Conservation (phyloP, 2,888 invertebrate genomes). For the Dione juno region DNA sequence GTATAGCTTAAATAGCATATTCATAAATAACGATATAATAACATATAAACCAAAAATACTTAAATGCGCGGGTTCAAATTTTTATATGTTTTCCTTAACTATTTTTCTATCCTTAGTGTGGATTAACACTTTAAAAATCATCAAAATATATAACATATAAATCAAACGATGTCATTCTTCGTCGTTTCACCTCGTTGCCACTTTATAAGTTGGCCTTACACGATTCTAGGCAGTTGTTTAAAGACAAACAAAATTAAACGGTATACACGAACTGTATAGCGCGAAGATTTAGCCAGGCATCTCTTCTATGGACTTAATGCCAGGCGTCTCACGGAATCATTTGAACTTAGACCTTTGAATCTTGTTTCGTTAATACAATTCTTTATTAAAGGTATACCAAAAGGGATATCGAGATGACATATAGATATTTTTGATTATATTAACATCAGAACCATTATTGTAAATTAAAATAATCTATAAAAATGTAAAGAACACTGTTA, state of each 20-base stretch:
- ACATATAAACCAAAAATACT: neutral
- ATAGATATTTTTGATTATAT: too few species aligned
- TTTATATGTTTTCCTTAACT: too few species aligned
- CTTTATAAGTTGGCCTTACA: neutral
- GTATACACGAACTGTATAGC: constrained; percentile 6
- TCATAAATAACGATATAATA: neutral
- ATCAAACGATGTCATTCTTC: too few species aligned
- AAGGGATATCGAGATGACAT: neutral
- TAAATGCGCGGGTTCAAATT: too few species aligned
- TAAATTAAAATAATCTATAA: too few species aligned
- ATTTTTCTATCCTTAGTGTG: too few species aligned
- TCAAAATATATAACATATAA: neutral
- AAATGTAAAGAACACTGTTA: neutral
- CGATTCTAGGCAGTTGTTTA: neutral
- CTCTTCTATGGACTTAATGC: constrained; percentile 32
- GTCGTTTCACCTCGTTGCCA: neutral
- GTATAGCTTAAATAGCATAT: neutral
- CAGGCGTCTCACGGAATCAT: constrained; percentile 34
- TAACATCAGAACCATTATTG: too few species aligned
- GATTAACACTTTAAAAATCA: too few species aligned
- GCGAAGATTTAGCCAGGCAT: neutral
- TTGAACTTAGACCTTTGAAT: constrained; percentile 33
- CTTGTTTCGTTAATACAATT: neutral
- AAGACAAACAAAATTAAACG: constrained; percentile 1
- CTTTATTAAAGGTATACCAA: neutral